phyloP scores from a whole-genome alignment of 2,888 invertebrate species.

The Agapostemon virescens region DNA sequence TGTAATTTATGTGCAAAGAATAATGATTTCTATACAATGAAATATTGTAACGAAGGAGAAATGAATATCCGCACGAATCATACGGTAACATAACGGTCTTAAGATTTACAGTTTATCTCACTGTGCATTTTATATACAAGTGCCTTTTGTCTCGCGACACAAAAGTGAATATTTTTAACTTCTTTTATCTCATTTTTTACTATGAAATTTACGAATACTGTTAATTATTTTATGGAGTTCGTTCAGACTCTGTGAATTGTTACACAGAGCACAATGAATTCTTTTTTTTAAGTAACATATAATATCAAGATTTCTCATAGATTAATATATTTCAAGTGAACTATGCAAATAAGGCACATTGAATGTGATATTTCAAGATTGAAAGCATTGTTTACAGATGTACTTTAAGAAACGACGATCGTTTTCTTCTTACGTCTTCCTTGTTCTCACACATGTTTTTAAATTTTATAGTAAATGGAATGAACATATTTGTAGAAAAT shows the following conservation, averaged over 20 bases:
- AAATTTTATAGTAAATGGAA: conserved; percentile 38
- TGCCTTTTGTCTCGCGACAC: conserved; percentile 60
- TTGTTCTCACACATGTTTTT: conserved; percentile 30
- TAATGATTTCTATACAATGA: conserved; percentile 40
- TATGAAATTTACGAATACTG: conserved; percentile 32
- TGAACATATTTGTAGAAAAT: conserved; percentile 59
- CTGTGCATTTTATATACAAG: conserved; percentile 55
- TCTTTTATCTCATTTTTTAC: conserved; percentile 40
- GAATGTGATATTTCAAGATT: conserved; percentile 47
- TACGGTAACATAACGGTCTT: conserved; percentile 27
- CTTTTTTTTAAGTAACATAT: conserved; percentile 15
- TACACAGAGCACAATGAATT: conserved; percentile 1
- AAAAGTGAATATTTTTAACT: conserved; percentile 43
- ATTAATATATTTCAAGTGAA: conserved; percentile 20
- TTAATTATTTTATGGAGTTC: conserved; percentile 17
- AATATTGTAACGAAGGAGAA: conserved; percentile 36
- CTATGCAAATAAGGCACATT: conserved; percentile 38
- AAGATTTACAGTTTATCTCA: conserved; percentile 42
- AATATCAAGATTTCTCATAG: conserved; percentile 31
- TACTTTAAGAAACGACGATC: conserved; percentile 26
- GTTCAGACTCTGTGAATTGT: conserved; percentile 10
- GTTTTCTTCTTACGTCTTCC: conserved; percentile 47
- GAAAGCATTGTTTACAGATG: conserved; percentile 19
- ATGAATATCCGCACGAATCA: conserved; percentile 24
- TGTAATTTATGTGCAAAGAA: conserved; percentile 41